These are phyloP conservation scores for Ceraclea dissimilis DNA, from an alignment of 2,888 invertebrate genomes.

Conservation along the genomic window DNA sequence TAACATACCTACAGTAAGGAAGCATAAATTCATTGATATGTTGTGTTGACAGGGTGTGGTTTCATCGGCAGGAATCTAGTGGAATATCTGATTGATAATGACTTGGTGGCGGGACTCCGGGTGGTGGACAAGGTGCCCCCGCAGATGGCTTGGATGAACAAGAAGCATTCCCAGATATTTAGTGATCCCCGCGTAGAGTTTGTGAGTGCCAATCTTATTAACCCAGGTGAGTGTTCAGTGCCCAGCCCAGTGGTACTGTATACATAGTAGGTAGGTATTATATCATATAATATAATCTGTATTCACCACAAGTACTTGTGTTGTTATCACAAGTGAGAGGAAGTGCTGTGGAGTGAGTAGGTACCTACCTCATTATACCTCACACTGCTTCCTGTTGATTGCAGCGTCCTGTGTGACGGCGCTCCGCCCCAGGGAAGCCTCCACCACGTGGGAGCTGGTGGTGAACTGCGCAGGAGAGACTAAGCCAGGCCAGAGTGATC, in stretches of 20 bases:
- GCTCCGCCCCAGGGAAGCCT: slow-evolving; percentile 54
- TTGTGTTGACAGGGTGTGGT: slow-evolving; percentile 66
- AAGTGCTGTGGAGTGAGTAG: too few species aligned
- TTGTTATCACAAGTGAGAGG: too few species aligned
- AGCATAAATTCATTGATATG: neutral
- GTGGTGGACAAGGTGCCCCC: slow-evolving; percentile 92
- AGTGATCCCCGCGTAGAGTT: slow-evolving; percentile 74
- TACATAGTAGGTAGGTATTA: slow-evolving; percentile 5
- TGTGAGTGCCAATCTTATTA: slow-evolving; percentile 86
- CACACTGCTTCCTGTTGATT: too few species aligned
- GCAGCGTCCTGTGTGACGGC: slow-evolving; percentile 75
- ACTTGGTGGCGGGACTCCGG: slow-evolving; percentile 65
- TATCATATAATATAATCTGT: too few species aligned
- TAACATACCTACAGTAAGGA: too few species aligned
- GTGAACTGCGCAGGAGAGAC: slow-evolving; percentile 91
- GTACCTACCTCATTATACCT: too few species aligned
- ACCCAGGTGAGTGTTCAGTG: slow-evolving; percentile 67
- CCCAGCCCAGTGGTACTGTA: too few species aligned
- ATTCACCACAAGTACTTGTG: too few species aligned
- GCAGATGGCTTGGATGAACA: slow-evolving; percentile 83
- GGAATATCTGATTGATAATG: slow-evolving; percentile 68
- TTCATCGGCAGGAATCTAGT: slow-evolving; percentile 88
- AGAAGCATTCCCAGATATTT: slow-evolving; percentile 63
- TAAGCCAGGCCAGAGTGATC: slow-evolving; percentile 78
- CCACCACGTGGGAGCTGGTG: slow-evolving; percentile 62